Percentiles rank a stretch among this genome's conserved stretches.
Conservation (phyloP, 2,888 invertebrate genomes). For the Amaurobius ferox region DNA sequence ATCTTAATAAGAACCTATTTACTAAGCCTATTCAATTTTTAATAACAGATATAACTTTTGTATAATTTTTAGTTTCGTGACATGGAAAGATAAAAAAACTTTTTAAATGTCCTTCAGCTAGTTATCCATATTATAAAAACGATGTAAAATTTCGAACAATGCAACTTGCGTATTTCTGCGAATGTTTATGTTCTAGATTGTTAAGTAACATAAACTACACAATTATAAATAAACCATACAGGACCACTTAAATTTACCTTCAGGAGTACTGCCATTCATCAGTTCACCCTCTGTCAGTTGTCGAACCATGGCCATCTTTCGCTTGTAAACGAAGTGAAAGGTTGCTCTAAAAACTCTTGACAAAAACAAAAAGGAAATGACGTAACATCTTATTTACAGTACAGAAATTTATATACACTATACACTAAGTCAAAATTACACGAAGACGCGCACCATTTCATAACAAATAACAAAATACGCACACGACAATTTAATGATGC, state of each 20-base stretch:
- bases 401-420: constrained; percentile 66
- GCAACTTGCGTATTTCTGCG: background rate
- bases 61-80: too few relatives aligned
- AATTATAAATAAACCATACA: too few relatives aligned
- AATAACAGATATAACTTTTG: too few relatives aligned
- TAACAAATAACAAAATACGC: constrained; percentile 69
- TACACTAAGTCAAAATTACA: constrained; percentile 55
- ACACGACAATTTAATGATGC: constrained; percentile 65
- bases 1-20: too few relatives aligned
- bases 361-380: constrained; percentile 63
- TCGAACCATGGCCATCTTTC: constrained; percentile 72
- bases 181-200: too few relatives aligned
- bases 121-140: background rate
- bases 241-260: constrained; percentile 33
- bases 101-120: background rate
- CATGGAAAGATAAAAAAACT: too few relatives aligned
- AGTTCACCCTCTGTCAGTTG: constrained; percentile 69
- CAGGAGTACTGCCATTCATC: constrained; percentile 57
- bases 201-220: too few relatives aligned
- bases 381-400: constrained; percentile 67
- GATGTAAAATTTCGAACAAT: background rate
- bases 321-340: constrained; percentile 36
- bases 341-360: constrained; percentile 46
- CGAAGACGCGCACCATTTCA: constrained; percentile 59
- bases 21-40: too few relatives aligned